Evolutionary conservation across 92 coral and sea anemone genomes (phyloP).

Genomic region (Plumapathes pennacea): DNA sequence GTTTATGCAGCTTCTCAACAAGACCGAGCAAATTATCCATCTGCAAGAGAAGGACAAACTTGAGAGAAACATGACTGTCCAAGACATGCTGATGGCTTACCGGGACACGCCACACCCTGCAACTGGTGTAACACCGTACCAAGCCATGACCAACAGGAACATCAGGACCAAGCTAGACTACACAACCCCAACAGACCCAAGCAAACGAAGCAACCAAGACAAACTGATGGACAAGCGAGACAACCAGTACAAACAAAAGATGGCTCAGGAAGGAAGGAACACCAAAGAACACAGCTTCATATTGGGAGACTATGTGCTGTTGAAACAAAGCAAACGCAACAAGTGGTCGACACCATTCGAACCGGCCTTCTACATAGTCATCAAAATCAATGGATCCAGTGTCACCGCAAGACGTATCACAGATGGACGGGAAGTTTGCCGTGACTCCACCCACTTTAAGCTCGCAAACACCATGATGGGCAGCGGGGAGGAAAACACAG

Average conservation of each 20-base stretch:
- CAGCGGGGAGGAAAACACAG: too few relatives aligned
- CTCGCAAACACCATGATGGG: too few relatives aligned
- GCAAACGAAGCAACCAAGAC: constrained; percentile 12
- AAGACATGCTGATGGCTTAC: constrained; percentile 55
- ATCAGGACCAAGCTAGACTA: constrained; percentile 50
- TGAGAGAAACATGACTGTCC: constrained; percentile 39
- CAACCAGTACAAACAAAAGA: constrained; percentile 44
- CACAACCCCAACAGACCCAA: constrained; percentile 18
- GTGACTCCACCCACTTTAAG: too few relatives aligned
- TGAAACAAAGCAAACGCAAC: too few relatives aligned
- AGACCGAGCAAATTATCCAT: constrained; percentile 52
- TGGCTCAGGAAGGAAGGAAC: constrained; percentile 35
- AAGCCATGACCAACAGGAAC: constrained; percentile 48
- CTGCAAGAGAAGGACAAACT: constrained; percentile 44
- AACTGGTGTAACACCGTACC: constrained; percentile 50
- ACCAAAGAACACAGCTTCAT: constrained; percentile 40
- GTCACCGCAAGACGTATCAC: too few relatives aligned
- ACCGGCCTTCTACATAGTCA: too few relatives aligned
- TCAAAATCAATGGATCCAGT: too few relatives aligned
- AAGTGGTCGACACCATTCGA: too few relatives aligned
- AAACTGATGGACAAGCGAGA: constrained; percentile 32
- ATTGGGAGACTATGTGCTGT: constrained; percentile 57
- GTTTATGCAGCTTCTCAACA: constrained; percentile 52
- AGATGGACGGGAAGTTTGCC: too few relatives aligned
- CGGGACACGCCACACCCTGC: constrained; percentile 55